Conservation (phyloP, 2,888 invertebrate species). For the Xestia xanthographa region DNA sequence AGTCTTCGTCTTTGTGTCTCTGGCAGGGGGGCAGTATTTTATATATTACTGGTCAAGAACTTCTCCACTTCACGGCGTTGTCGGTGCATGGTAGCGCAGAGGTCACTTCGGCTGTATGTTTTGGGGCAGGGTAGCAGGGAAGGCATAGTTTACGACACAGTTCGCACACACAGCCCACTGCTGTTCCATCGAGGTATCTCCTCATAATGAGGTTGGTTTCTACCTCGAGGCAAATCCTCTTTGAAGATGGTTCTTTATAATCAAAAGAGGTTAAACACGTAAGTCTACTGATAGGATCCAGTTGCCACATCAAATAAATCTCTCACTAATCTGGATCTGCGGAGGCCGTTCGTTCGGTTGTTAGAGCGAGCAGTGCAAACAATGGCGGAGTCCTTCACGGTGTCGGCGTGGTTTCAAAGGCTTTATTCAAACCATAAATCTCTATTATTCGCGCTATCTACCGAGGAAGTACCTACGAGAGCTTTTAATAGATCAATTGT, state of each 20-base stretch:
- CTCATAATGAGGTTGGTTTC: not conserved
- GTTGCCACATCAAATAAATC: conserved; percentile 25
- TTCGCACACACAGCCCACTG: not conserved
- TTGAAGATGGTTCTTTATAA: not conserved
- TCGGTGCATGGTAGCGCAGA: not conserved
- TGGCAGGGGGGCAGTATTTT: not conserved
- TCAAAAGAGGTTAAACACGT: not conserved
- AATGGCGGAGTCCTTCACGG: conserved; percentile 63
- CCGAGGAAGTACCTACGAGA: conserved; percentile 44
- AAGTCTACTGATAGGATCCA: conserved; percentile 3
- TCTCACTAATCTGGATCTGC: conserved; percentile 41
- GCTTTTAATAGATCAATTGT: conserved; percentile 58
- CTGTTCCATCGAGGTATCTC: not conserved
- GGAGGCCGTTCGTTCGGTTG: conserved; percentile 34
- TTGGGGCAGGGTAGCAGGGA: not conserved
- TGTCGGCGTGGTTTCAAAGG: conserved; percentile 40
- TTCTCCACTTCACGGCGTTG: not conserved
- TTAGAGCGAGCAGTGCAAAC: conserved; percentile 41
- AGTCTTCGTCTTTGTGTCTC: not conserved
- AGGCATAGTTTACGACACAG: not conserved
- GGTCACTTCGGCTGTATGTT: not conserved
- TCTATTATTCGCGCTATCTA: conserved; percentile 41
- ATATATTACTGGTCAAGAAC: not conserved
- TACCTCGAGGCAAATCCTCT: not conserved
- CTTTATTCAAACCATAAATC: conserved; percentile 39